Conservation (phyloP, 2,888 invertebrate genomes). For the Noctua comes region DNA sequence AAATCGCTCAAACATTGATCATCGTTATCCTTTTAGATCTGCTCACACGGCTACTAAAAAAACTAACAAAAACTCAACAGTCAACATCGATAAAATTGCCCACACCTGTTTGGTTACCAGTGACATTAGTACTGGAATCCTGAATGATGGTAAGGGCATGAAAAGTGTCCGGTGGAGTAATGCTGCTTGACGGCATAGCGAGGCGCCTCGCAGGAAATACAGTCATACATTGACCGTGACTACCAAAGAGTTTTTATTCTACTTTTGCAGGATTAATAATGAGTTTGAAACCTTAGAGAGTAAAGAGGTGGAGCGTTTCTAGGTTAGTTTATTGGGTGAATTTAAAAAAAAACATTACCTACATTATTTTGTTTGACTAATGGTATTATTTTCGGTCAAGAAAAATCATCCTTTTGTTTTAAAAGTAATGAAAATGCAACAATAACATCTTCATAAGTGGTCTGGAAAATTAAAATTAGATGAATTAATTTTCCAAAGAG, state of each 20-base stretch:
- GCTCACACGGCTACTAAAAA: slow-evolving; percentile 11
- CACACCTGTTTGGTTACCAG: slow-evolving; percentile 47
- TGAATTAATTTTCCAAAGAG: neutral
- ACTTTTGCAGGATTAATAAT: neutral
- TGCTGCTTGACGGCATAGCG: slow-evolving; percentile 53
- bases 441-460: neutral
- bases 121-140: slow-evolving; percentile 50
- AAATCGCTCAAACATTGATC: slow-evolving; percentile 3
- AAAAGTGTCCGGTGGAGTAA: slow-evolving; percentile 50
- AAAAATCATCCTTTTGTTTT: neutral
- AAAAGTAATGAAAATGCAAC: neutral
- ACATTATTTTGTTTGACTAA: neutral
- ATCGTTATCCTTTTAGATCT: slow-evolving; percentile 29
- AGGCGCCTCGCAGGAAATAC: slow-evolving; percentile 41
- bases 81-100: slow-evolving; percentile 43
- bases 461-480: neutral
- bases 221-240: slow-evolving; percentile 30
- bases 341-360: neutral
- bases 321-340: neutral
- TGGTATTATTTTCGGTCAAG: neutral
- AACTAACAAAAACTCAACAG: slow-evolving; percentile 25
- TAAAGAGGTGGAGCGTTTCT: neutral
- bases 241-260: slow-evolving; percentile 23
- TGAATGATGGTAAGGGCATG: slow-evolving; percentile 54
- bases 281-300: neutral